Evolutionary conservation across 2,113 vertebrate species (phyloP).

Genomic region (Oryzias woworae): DNA sequence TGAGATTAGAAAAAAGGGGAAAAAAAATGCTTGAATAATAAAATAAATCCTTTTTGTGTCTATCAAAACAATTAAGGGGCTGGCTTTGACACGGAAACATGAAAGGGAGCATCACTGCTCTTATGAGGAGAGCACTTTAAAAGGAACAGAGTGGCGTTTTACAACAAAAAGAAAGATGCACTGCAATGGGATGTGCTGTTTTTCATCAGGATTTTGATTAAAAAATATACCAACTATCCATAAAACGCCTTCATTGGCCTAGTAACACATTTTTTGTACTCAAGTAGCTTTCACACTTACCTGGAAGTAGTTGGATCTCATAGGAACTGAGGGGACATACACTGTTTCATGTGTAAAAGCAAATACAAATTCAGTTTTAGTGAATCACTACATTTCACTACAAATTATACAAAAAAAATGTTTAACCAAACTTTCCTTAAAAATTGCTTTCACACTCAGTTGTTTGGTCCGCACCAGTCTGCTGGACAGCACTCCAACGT

Average conservation of each 20-base stretch:
- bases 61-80: conserved; percentile 61
- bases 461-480: no score
- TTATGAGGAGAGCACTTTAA: conserved; percentile 16
- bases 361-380: no score
- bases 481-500: no score
- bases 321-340: no score
- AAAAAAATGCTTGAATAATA: conserved; percentile 26
- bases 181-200: background rate
- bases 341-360: no score
- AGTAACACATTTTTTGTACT: background rate
- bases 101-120: conserved; percentile 28
- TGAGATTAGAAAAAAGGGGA: conserved; percentile 9
- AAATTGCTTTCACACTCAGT: no score
- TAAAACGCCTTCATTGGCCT: background rate
- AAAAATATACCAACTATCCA: conserved; percentile 1
- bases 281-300: no score
- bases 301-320: no score
- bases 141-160: conserved; percentile 19
- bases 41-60: conserved; percentile 27
- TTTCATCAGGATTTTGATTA: conserved; percentile 11
- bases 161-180: background rate
- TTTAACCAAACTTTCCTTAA: no score
- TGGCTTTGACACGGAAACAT: conserved; percentile 43
- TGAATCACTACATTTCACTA: no score
- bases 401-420: no score